Base-by-base conservation (phyloP, 2,888 invertebrate genomes). In the Polymixis flavicincta region DNA sequence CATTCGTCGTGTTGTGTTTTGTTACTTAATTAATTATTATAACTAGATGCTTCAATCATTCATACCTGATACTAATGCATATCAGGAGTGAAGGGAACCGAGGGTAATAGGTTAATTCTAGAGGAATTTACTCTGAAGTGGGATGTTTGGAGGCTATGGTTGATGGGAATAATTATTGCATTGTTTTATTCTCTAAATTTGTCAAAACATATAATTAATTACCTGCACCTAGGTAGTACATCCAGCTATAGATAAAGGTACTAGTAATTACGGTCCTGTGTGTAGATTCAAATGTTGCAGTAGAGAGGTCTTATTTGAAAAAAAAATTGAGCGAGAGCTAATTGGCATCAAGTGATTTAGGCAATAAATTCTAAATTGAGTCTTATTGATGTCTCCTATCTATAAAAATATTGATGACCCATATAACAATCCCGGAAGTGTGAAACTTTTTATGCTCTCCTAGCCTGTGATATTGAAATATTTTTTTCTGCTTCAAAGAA, bases 381-480 rank as follows among this genome's bases (percentile, higher is more conserved):
- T 48, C 2, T 3, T 22, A 59, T 52, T 61, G 32, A 54, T 42
- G 28, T 28, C 17, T 54, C n/a, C 17, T 60, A 14, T 13, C 0
- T 45, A 13, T 37, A 14, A 11, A 77, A 42, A 59, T 59, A 59
- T 14, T 45, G 28, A 76, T 37, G 71, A 71, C 4, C 25, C 19
- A 66, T 14, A 13, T 67, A 37, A 19, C 0, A 42, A 48, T 72
- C 7, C 25, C 32, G 63, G 63, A 60, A 59, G n/a, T 61, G 7
- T 9, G 7, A 5, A 63, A 1, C 0, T n/a, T n/a, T 17, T 8
- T 11, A 50, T 5, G 22, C 19, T 32, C 42, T 50, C 14, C 17
- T 2, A 28, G 28, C 8, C 7, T 37, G 9, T 57, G 11, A 4
- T 65, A 57, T 7, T 22, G 13, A 17, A 32, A 32, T 22, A 32